phyloP scores from a whole-genome alignment of 1,140 invertebrate genomes.

The Ips nitidus region DNA sequence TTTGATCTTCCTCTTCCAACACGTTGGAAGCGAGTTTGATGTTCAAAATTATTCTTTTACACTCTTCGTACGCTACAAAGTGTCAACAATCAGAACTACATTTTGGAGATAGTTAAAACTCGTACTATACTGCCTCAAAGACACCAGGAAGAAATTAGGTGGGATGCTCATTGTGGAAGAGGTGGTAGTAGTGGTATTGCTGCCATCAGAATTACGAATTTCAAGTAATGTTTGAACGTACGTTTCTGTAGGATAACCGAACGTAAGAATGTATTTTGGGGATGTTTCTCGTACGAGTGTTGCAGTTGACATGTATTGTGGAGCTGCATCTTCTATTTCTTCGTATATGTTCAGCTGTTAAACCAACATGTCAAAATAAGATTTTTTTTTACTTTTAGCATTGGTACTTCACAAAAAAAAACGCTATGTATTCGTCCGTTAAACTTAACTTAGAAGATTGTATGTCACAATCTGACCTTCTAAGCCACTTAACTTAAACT shows the following conservation, averaged over 20 bases:
- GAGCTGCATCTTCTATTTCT: slow-evolving; percentile 61
- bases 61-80: slow-evolving; percentile 60
- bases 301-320: slow-evolving; percentile 61
- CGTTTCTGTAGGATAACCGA: slow-evolving; percentile 54
- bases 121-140: slow-evolving; percentile 60
- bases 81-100: background rate
- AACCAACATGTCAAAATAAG: slow-evolving; percentile 20
- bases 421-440: too few species aligned
- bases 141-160: slow-evolving; percentile 56
- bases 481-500: too few species aligned
- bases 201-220: slow-evolving; percentile 38
- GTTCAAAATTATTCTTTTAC: slow-evolving; percentile 61
- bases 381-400: too few species aligned
- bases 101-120: background rate
- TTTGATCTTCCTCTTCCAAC: slow-evolving; percentile 57
- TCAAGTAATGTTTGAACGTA: slow-evolving; percentile 56
- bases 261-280: slow-evolving; percentile 60
- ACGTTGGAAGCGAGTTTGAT: slow-evolving; percentile 65
- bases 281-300: slow-evolving; percentile 64
- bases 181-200: slow-evolving; percentile 42
- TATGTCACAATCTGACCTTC: too few species aligned
- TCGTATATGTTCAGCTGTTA: slow-evolving; percentile 62
- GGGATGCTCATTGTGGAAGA: slow-evolving; percentile 44
- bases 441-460: too few species aligned
- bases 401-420: too few species aligned